phyloP scores from a whole-genome alignment of 2,888 invertebrate species.

The Fissipunctia ypsillon region DNA sequence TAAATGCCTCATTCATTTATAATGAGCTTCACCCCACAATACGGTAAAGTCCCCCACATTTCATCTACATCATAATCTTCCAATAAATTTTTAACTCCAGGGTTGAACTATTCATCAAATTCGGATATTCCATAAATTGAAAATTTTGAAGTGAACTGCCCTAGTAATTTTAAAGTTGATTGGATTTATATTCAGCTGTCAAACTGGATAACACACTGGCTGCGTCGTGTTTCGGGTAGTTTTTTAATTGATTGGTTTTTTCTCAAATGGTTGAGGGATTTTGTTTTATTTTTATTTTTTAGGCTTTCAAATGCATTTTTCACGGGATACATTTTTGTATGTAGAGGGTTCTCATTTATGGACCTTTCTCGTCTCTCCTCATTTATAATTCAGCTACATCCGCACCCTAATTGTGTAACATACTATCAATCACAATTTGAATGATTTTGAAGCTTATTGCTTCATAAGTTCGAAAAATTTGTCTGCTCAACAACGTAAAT shows the following conservation, averaged over 20 bases:
- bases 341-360: neutral
- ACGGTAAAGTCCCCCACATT: slow-evolving; percentile 15
- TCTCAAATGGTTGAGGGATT: neutral
- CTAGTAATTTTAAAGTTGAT: slow-evolving; percentile 29
- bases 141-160: slow-evolving; percentile 24
- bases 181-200: slow-evolving; percentile 54
- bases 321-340: neutral
- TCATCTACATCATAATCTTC: slow-evolving; percentile 8
- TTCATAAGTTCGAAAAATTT: too few relatives aligned
- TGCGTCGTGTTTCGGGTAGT: slow-evolving; percentile 13
- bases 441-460: too few relatives aligned
- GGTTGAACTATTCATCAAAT: slow-evolving; percentile 40
- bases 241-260: slow-evolving; percentile 11
- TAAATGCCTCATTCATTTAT: slow-evolving; percentile 20
- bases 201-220: slow-evolving; percentile 2
- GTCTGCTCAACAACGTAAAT: too few relatives aligned
- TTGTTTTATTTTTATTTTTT: neutral
- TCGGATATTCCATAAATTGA: slow-evolving; percentile 42
- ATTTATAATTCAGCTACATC: too few relatives aligned
- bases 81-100: slow-evolving; percentile 40
- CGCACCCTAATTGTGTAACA: too few relatives aligned
- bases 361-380: too few relatives aligned
- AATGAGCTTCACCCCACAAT: slow-evolving; percentile 25
- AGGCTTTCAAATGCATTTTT: neutral
- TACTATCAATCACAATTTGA: too few relatives aligned